Base-by-base conservation (phyloP, 2,888 invertebrate species). In the Arenicola marina region DNA sequence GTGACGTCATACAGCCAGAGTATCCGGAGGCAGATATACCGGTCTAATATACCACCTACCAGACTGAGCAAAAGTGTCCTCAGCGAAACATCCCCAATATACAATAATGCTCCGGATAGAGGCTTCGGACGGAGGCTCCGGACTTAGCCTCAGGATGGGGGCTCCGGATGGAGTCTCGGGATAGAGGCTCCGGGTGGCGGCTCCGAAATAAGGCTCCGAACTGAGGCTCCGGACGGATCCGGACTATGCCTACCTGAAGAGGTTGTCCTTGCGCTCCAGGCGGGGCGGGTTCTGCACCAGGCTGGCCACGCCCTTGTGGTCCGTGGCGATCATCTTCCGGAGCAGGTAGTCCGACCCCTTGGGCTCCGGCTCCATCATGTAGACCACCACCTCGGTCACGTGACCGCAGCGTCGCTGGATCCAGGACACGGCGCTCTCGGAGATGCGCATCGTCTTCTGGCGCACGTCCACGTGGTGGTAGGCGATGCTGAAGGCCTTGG, bases 341-440 rank as follows among this genome's bases (percentile, higher is more conserved):
- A 83, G 72, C 3, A 79, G 73, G 67, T 75, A 78, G 65, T 80
- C 81, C 29, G 73, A 67, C 1, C 28, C 65, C 32, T 73, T 75
- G 21, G 65, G 67, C 44, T 75, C 76, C 2, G 79, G 79, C 66
- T 83, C 83, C 28, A 79, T 78, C 72, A 82, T 75, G 69, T 81
- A 83, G 18, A 78, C 72, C 11, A 72, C 73, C 44, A 80, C 75
- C 61, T 80, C 79, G 24, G 72, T 63, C 32, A 83, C 78, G 54
- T 78, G 73, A 0, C 76, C 75, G 60, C 78, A 77, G 2, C 80
- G 73, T 15, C 79, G 72, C 61, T 78, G 76, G 53, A 83, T 81
- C 83, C 82, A 83, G 0, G 78, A 76, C 28, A 80, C 75, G 4
- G 82, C 83, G 62, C 77, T 78, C 68, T 83, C 81, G 2, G 78